Base-by-base conservation (phyloP, 1,140 invertebrate genomes). In the Andricus grossulariae region DNA sequence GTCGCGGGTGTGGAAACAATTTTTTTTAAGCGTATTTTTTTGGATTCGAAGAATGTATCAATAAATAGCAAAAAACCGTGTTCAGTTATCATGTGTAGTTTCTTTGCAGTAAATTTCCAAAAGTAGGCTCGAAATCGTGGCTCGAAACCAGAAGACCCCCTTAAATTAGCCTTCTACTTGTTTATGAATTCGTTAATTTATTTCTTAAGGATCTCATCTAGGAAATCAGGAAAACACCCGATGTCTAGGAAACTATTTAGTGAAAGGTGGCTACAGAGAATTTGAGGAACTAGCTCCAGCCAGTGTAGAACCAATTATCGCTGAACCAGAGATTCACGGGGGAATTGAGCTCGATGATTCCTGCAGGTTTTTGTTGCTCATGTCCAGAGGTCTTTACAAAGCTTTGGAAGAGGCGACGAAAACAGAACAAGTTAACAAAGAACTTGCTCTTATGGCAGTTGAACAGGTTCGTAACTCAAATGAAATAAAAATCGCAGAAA, bases 161-260 rank as follows among this genome's bases (percentile, higher is more conserved):
- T n/a, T 72, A 73, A 39, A 70, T 77, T 72, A 73, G 32, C 50
- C 75, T 45, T 45, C 39, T 45, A 45, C 8, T 45, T 45, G 39
- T 45, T 45, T 45, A 45, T 45, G 39, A 45, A 45, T 45, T 45
- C 10, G 7, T 45, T 72, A 50, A 60, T 3, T 21, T 76, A 71
- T 72, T 55, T 75, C 88, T 81, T 72, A 79, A 93, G 93, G 93
- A 85, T 92, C 91, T 75, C 92, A 94, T 88, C 89, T 96, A 55
- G 95, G 95, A 45, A 96, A 95, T 88, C 94, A 96, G 87, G 93
- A 93, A 73, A 95, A 94, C 84, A 97, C 94, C 0, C 89, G 97
- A 51, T 98, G 97, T 84, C 90, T 98, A 21, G 97, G 97, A n/a
- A 97, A 98, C 90, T 97, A 97, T 86, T 91, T 96, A 77, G 94